phyloP scores from a whole-genome alignment of 2,797 vertebrate species.

The Cetoscarus ocellatus region DNA sequence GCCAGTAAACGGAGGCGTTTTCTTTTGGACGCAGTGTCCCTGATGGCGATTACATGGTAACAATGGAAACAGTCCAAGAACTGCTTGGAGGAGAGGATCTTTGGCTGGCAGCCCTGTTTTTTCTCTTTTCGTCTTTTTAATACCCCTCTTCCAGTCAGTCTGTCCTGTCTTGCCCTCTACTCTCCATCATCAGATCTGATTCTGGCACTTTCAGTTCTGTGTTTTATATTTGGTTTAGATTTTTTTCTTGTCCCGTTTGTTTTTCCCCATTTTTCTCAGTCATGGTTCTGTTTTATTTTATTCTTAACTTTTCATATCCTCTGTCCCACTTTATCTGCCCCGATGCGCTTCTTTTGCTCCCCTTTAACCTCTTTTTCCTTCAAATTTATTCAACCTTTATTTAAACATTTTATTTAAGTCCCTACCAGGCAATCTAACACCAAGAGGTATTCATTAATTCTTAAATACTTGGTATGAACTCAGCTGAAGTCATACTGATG shows the following conservation, averaged over 20 bases:
- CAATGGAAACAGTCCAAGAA: conserved; percentile 60
- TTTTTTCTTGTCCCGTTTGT: neutral
- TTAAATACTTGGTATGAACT: too few relatives aligned
- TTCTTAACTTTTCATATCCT: too few relatives aligned
- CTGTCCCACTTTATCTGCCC: too few relatives aligned
- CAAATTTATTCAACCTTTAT: too few relatives aligned
- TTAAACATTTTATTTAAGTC: too few relatives aligned
- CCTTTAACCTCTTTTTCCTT: too few relatives aligned
- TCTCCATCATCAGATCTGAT: neutral
- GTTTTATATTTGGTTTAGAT: too few relatives aligned
- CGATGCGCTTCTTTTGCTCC: too few relatives aligned
- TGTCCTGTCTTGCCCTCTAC: neutral
- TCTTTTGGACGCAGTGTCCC: conserved; percentile 50
- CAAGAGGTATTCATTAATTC: too few relatives aligned
- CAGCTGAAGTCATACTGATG: too few relatives aligned
- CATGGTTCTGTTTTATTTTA: too few relatives aligned
- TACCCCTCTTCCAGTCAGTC: neutral
- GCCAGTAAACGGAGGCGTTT: conserved; percentile 54
- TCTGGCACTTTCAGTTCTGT: neutral
- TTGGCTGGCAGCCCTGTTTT: conserved; percentile 27
- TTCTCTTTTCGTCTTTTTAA: conserved; percentile 2
- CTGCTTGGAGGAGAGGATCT: conserved; percentile 41
- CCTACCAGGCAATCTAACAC: too few relatives aligned
- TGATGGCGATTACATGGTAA: conserved; percentile 53
- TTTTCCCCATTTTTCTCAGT: neutral